Base-by-base conservation (phyloP, 2,888 invertebrate species). In the Apamea monoglypha region DNA sequence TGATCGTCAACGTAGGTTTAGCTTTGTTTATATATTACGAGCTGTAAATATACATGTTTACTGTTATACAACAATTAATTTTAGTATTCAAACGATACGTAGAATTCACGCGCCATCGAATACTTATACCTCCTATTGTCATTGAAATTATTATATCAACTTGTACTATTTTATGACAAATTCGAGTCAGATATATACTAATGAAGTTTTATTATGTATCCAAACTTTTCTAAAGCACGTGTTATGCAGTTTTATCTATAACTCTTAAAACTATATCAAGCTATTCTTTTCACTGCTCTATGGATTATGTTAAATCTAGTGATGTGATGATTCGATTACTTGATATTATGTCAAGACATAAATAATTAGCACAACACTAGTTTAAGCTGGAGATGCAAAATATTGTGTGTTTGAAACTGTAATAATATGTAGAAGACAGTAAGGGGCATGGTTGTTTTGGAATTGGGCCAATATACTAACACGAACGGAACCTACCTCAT, bases 21-120 rank as follows among this genome's bases (percentile, higher is more conserved):
- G 87, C 78, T 83, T 85, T 76, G 78, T 87, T 84, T 81, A 80
- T 76, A 85, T 80, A 80, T 77, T 63, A 83, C 68, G 29, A 82
- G 77, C 79, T 87, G 85, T 87, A 87, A 79, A 84, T 88, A 88
- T 88, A 81, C 74, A 80, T 80, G 80, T 88, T 78, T 78, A 81
- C 82, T 81, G 78, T 87, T 50, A 67, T 74, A 72, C 50, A 50
- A 72, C 50, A 50, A 63, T 73, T 82, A 29, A 69, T 78, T 78
- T 87, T 75, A 71, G 74, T 70, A 74, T 84, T 80, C 50, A 50
- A 74, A 64, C 66, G n/a, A 76, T 80, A 84, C 63, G 66, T 79
- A 79, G 72, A 74, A 63, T 67, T 59, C 44, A 77, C 59, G 50
- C 32, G 64, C 74, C 74, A 77, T 84, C 76, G 84, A 80, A 85